Percentiles rank a stretch among this genome's conserved stretches.
Conservation (phyloP, 2,113 vertebrate species). For the Origma solitaria region DNA sequence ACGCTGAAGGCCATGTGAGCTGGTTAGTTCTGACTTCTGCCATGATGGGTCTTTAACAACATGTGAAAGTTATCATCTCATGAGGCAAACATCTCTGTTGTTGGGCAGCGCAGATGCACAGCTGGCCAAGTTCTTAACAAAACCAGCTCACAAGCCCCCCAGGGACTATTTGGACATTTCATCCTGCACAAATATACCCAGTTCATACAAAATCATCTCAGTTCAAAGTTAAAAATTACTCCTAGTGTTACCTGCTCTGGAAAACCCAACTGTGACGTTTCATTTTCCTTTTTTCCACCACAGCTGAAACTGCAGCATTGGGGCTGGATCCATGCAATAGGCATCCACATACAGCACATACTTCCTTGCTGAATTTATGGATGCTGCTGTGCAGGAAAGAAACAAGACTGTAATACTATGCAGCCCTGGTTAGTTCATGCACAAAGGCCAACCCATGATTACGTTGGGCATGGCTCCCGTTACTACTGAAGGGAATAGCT, state of each 20-base stretch:
- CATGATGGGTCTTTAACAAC: not conserved
- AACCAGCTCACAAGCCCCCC: not conserved
- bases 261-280: not conserved
- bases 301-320: not conserved
- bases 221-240: not conserved
- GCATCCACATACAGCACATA: not conserved
- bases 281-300: not conserved
- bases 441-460: not conserved
- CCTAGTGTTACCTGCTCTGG: not conserved
- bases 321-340: not conserved
- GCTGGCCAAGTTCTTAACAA: not conserved
- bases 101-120: not conserved
- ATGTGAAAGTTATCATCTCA: conserved; percentile 12
- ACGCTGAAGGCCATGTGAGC: not conserved
- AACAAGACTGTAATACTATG: not conserved
- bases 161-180: not conserved
- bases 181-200: not conserved
- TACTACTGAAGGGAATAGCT: not conserved
- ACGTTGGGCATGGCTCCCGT: not conserved
- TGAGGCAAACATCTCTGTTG: not conserved
- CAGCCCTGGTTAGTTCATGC: not conserved
- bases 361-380: not conserved
- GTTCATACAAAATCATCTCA: not conserved
- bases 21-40: not conserved
- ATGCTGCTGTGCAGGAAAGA: not conserved